phyloP scores from a whole-genome alignment of 2,113 vertebrate species.

The Neolamprologus variostigma region DNA sequence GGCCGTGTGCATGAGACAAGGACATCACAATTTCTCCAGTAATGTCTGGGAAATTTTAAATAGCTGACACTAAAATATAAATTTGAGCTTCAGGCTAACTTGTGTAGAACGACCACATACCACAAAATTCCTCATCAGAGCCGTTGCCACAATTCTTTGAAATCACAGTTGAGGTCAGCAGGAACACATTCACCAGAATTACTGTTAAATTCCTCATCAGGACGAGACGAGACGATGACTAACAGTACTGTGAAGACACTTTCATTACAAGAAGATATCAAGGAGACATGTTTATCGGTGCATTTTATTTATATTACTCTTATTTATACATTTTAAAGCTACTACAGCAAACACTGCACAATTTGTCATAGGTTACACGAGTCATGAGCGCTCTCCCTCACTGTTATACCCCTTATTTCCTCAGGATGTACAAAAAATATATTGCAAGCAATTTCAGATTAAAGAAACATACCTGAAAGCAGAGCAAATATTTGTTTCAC shows the following conservation, averaged over 20 bases:
- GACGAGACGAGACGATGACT: neutral
- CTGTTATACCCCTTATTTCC: neutral
- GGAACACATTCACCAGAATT: slow-evolving; percentile 23
- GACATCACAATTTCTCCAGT: neutral
- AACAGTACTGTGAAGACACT: slow-evolving; percentile 2
- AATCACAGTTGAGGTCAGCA: slow-evolving; percentile 16
- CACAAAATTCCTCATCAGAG: slow-evolving; percentile 48
- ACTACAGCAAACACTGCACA: neutral
- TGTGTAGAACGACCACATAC: slow-evolving; percentile 12
- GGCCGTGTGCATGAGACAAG: neutral
- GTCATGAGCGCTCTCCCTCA: neutral
- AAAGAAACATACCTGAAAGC: slow-evolving; percentile 52
- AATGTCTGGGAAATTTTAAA: neutral
- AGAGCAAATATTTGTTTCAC: slow-evolving; percentile 46
- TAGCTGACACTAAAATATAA: neutral
- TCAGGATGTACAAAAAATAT: neutral
- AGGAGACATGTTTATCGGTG: neutral
- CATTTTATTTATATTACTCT: neutral
- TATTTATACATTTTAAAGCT: neutral
- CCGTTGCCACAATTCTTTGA: slow-evolving; percentile 37
- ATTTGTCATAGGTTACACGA: neutral
- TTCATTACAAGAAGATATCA: neutral
- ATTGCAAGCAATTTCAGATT: neutral
- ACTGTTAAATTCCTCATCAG: slow-evolving; percentile 28
- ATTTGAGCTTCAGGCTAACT: neutral